Conservation (phyloP, 2,797 vertebrate species). For the Perodicticus potto region DNA sequence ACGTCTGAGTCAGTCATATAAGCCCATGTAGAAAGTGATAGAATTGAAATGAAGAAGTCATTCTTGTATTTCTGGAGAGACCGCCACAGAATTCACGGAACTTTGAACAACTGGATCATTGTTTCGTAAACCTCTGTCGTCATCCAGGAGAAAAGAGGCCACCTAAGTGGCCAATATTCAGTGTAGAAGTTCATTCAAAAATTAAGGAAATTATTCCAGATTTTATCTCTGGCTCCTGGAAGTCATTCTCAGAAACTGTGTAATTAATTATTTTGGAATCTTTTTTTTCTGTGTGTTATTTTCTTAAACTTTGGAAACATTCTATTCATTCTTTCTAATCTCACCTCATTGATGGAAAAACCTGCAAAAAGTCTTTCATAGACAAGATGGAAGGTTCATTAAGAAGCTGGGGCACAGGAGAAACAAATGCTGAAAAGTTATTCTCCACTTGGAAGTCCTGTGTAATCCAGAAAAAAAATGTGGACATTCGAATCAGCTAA, state of each 20-base stretch:
- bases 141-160: not conserved
- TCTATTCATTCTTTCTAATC: slow-evolving; percentile 38
- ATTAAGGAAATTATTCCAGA: not conserved
- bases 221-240: slow-evolving; percentile 9
- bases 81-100: not conserved
- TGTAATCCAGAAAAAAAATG: not conserved
- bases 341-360: slow-evolving; percentile 5
- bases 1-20: not conserved
- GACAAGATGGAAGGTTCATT: slow-evolving; percentile 14
- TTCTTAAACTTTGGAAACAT: slow-evolving; percentile 25
- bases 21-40: not conserved
- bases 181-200: not conserved
- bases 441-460: not conserved
- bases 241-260: not conserved
- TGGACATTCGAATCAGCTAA: not conserved
- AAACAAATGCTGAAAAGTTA: not conserved
- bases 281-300: not conserved
- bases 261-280: not conserved
- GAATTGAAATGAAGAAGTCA: not conserved
- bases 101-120: not conserved
- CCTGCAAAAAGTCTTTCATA: not conserved
- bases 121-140: not conserved
- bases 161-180: not conserved
- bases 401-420: not conserved
- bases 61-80: not conserved